These are phyloP conservation scores for Periparus ater DNA, from an alignment of 2,797 vertebrate genomes.

Conservation along the genomic window DNA sequence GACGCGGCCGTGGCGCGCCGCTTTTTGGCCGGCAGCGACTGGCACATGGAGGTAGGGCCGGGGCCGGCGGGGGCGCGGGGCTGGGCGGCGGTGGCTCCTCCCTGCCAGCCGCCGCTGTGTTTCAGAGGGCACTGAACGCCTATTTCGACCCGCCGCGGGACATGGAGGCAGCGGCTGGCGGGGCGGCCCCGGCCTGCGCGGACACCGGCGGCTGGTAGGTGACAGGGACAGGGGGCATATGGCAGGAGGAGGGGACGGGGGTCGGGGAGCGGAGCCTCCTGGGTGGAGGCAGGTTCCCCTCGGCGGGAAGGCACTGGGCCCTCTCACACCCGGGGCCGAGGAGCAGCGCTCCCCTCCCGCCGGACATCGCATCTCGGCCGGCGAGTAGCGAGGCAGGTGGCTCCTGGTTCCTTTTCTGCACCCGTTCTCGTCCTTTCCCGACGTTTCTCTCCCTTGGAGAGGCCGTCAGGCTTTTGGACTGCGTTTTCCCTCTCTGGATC, in stretches of 20 bases:
- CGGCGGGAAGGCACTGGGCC: background rate
- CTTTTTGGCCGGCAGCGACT: constrained; percentile 84
- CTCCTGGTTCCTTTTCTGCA: rapidly evolving
- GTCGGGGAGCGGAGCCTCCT: background rate
- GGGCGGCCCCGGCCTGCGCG: background rate
- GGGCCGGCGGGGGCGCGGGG: background rate
- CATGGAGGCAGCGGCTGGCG: background rate
- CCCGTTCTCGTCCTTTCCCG: rapidly evolving
- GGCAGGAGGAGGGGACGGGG: background rate
- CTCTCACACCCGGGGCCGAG: rapidly evolving
- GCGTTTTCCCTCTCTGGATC: rapidly evolving
- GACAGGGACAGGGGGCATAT: rapidly evolving
- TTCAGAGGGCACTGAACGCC: constrained; percentile 87
- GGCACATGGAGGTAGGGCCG: constrained; percentile 84
- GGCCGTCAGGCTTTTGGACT: rapidly evolving
- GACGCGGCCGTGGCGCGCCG: constrained; percentile 79
- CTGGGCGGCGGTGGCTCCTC: background rate
- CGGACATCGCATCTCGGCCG: background rate
- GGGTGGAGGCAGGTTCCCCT: background rate
- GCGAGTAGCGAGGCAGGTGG: rapidly evolving
- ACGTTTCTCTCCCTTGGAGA: background rate
- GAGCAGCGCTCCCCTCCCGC: background rate
- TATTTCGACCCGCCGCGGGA: constrained; percentile 82
- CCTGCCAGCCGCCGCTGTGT: constrained; percentile 1
- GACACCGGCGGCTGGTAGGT: background rate